A percentile compares a stretch with the other conserved stretches of the same genome.
Conservation (phyloP, 2,888 invertebrate species). For the Hartigia nigra region DNA sequence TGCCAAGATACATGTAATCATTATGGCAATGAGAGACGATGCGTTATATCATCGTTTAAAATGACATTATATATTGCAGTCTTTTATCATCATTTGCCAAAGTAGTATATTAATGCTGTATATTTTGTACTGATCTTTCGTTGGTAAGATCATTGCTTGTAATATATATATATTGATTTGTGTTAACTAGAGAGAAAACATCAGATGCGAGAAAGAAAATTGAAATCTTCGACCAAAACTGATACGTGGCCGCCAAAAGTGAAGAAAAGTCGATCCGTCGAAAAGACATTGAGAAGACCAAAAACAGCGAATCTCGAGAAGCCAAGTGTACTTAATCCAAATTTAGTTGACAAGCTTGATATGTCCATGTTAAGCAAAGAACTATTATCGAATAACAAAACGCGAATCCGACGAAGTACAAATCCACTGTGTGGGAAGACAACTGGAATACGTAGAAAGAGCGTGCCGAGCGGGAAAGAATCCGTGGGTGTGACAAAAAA, state of each 20-base stretch:
- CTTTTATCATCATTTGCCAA: too few species aligned
- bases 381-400: slow-evolving; percentile 63
- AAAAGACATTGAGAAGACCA: slow-evolving; percentile 59
- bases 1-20: too few species aligned
- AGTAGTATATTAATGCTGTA: too few species aligned
- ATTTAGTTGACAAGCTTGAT: slow-evolving; percentile 68
- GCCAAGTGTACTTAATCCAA: slow-evolving; percentile 69
- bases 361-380: slow-evolving; percentile 71
- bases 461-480: slow-evolving; percentile 29
- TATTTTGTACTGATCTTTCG: too few species aligned
- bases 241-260: slow-evolving; percentile 57
- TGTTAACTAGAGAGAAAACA: too few species aligned
- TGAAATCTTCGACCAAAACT: slow-evolving; percentile 26
- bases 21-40: too few species aligned
- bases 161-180: too few species aligned
- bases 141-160: too few species aligned
- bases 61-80: too few species aligned
- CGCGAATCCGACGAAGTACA: slow-evolving; percentile 32
- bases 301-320: slow-evolving; percentile 71
- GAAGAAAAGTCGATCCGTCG: slow-evolving; percentile 35
- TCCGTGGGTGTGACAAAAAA: slow-evolving; percentile 15
- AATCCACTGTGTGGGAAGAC: slow-evolving; percentile 21
- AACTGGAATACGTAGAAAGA: slow-evolving; percentile 41
- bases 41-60: too few species aligned
- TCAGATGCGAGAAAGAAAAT: background rate